These are phyloP conservation scores for Patagioenas fasciata DNA, from an alignment of 2,113 vertebrate species.

Conservation along the genomic window DNA sequence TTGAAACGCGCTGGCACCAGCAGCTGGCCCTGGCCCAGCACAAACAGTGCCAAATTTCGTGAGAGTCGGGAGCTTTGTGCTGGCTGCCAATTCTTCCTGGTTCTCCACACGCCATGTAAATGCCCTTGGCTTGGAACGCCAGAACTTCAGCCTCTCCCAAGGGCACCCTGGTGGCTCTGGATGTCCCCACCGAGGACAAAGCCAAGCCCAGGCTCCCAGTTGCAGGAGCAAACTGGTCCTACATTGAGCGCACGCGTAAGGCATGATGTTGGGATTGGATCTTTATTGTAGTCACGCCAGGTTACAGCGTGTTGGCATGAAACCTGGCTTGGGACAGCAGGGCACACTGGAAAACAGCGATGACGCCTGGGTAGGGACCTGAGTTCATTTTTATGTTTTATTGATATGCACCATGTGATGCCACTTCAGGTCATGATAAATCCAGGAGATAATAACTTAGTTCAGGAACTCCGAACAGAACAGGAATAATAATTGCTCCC, in stretches of 20 bases:
- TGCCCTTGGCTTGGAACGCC: neutral
- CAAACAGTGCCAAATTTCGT: conserved; percentile 23
- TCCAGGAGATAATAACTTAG: neutral
- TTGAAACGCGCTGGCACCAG: conserved; percentile 1
- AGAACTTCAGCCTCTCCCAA: rapidly evolving
- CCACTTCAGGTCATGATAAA: neutral
- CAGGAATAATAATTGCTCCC: neutral
- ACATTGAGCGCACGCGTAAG: rapidly evolving
- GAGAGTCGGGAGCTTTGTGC: neutral
- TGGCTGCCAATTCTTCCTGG: neutral
- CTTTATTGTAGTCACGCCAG: too few species aligned
- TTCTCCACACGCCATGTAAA: neutral
- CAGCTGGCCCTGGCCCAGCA: conserved; percentile 48
- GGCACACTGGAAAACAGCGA: neutral
- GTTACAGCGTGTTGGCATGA: neutral
- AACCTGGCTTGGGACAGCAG: neutral
- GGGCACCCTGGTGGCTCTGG: neutral
- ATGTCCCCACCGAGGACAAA: rapidly evolving
- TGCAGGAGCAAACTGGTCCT: neutral
- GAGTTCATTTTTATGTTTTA: neutral
- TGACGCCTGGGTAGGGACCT: neutral
- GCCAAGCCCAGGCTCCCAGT: too few species aligned
- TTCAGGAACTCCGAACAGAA: neutral
- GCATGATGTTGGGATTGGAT: rapidly evolving
- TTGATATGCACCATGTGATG: neutral